Conservation (phyloP, 2,113 vertebrate genomes). For the Paratilapia polleni region DNA sequence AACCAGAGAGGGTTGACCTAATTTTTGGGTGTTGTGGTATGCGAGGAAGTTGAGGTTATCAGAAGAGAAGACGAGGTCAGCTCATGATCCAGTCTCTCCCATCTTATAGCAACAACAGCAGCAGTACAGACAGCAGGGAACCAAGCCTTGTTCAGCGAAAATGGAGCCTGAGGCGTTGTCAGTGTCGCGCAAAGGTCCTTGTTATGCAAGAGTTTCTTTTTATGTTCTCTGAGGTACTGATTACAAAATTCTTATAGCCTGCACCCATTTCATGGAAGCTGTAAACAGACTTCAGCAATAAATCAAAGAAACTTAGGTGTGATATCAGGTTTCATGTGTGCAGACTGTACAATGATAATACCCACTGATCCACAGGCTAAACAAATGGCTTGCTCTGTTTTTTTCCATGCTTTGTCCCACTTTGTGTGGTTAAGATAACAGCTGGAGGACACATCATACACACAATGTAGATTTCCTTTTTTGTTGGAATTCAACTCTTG, state of each 20-base stretch:
- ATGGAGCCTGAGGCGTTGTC: not conserved
- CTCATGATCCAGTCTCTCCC: conserved; percentile 2
- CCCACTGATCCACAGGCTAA: not conserved
- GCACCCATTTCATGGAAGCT: not conserved
- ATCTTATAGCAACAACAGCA: not conserved
- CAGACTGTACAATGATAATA: not conserved
- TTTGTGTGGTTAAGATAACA: not conserved
- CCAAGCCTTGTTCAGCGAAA: conserved; percentile 7
- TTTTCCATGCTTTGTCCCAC: not conserved
- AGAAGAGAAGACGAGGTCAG: not conserved
- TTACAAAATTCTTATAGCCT: not conserved
- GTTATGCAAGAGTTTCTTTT: not conserved
- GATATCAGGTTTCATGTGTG: not conserved
- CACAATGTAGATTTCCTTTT: too few species aligned
- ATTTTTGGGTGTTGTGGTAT: conserved; percentile 11
- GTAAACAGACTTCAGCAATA: not conserved
- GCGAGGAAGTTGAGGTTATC: not conserved
- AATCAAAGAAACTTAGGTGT: not conserved
- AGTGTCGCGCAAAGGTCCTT: not conserved
- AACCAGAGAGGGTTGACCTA: conserved; percentile 34
- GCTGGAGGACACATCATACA: not conserved
- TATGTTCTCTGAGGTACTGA: not conserved
- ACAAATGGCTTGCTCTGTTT: not conserved
- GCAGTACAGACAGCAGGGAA: not conserved
- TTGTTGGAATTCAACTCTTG: too few species aligned